Base-by-base conservation (phyloP, 2,113 vertebrate genomes). In the Agapornis roseicollis region DNA sequence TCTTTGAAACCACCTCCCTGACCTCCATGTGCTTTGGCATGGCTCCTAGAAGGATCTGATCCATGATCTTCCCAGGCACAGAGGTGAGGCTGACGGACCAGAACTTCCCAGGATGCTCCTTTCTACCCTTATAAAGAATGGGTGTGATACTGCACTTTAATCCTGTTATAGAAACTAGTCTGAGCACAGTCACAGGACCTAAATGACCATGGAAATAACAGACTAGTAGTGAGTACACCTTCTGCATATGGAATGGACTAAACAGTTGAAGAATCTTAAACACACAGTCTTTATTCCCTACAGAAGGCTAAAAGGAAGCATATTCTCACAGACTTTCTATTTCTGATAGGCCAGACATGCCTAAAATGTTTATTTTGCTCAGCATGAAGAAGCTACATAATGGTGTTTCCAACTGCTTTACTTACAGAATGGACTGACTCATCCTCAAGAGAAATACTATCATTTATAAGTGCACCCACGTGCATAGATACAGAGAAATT, bases 401-500 rank as follows among this genome's bases (percentile, higher is more conserved):
- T 86, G 29, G 13, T 77, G 28, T 50, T 90, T 83, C 64, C 52
- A 74, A 66, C 65, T 15, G 25, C 63, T 88, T 80, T 68, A 42
- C 47, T 68, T 85, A 64, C 0, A 79, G 58, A 70, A 94, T 4
- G 35, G n/a, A 77, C 9, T 64, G 78, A 86, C 55, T 81, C 73
- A 64, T 8, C 28, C n/a, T 5, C 15, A 65, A 12, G 23, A 74
- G 25, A 85, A 92, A 64, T 47, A 63, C 50, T 71, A 42, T 46
- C 3, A 6, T 70, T 64, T 53, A 2, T 42, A 72, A 79, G 29
- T 11, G 24, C 9, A 2, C 33, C n/a, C 37, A 83, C 1, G 0
- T 37, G 65, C 42, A 86, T 56, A 72, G 18, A 55, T 46, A 68
- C 44, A 65, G 1, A 46, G 31, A 90, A 89, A 77, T 37, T 41